Percentiles rank a stretch among this genome's conserved stretches.
Evolutionary conservation across 2,888 invertebrate genomes (phyloP).

Genomic region (Chymomyza caudatula): DNA sequence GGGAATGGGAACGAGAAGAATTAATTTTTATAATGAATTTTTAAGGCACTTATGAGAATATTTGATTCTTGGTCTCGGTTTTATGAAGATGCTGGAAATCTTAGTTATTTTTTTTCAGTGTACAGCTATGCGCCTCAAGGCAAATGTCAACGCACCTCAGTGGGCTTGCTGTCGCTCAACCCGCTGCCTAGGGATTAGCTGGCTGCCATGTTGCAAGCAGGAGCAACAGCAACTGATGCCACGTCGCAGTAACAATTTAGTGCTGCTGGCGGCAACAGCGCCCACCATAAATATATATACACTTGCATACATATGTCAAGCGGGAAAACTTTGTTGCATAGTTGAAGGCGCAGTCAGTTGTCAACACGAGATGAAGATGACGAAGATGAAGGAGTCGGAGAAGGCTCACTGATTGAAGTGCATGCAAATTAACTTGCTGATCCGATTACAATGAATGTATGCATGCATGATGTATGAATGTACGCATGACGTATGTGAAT

Average conservation of each 20-base stretch:
- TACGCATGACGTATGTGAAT: conserved; percentile 12
- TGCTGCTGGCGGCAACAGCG: conserved; percentile 33
- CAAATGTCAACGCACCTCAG: conserved; percentile 6
- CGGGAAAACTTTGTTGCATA: conserved; percentile 21
- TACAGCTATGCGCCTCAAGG: background rate
- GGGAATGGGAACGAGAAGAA: no score
- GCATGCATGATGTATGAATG: conserved; percentile 6
- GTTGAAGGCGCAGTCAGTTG: background rate
- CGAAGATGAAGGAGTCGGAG: conserved; percentile 23
- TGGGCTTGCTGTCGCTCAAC: conserved; percentile 14
- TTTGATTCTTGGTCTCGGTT: no score
- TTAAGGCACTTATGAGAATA: no score
- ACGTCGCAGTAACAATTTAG: conserved; percentile 25
- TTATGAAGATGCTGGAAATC: no score
- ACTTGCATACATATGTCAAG: background rate
- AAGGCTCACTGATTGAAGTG: conserved; percentile 64
- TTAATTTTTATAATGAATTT: no score
- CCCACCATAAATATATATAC: background rate
- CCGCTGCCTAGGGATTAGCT: background rate
- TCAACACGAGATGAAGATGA: conserved; percentile 1
- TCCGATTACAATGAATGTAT: conserved; percentile 61
- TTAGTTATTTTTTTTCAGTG: background rate
- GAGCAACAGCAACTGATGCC: background rate
- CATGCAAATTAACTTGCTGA: conserved; percentile 70
- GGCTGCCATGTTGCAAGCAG: background rate